Percentiles rank a stretch among this genome's conserved stretches.
phyloP scores from a whole-genome alignment of 2,113 vertebrate genomes.

The Procavia capensis region DNA sequence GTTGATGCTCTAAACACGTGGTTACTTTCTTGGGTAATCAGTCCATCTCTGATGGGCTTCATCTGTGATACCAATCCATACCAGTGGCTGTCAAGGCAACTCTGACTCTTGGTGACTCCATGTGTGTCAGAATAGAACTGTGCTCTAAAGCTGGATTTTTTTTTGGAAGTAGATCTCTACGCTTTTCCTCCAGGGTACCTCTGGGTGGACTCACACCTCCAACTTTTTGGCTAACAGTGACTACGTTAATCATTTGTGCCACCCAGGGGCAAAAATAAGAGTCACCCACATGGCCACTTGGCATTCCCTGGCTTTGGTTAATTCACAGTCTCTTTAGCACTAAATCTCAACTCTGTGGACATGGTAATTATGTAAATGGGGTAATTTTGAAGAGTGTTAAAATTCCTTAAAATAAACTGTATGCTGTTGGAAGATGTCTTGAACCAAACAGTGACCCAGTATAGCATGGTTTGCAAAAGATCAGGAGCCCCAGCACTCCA shows the following conservation, averaged over 20 bases:
- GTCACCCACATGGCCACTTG: neutral
- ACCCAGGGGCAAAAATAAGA: neutral
- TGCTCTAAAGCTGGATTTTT: neutral
- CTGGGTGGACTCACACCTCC: neutral
- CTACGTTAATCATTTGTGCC: neutral
- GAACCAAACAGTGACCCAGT: neutral
- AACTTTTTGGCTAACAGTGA: neutral
- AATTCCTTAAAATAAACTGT: neutral
- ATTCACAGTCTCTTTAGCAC: neutral
- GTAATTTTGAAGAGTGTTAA: neutral
- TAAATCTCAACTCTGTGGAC: neutral
- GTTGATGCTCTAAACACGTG: too few relatives aligned
- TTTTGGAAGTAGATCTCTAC: neutral
- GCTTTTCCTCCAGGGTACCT: neutral
- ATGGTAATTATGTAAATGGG: neutral
- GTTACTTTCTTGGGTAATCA: too few relatives aligned
- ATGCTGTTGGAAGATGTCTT: neutral
- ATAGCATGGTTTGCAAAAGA: neutral
- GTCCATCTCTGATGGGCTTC: too few relatives aligned
- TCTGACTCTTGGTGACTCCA: neutral
- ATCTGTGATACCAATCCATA: neutral
- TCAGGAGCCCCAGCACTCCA: neutral
- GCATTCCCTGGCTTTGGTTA: neutral
- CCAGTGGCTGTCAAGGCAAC: neutral
- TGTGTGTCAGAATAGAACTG: neutral